These are phyloP conservation scores for Drosophila navojoa DNA, from an alignment of 1,140 invertebrate species.

Conservation along the genomic window DNA sequence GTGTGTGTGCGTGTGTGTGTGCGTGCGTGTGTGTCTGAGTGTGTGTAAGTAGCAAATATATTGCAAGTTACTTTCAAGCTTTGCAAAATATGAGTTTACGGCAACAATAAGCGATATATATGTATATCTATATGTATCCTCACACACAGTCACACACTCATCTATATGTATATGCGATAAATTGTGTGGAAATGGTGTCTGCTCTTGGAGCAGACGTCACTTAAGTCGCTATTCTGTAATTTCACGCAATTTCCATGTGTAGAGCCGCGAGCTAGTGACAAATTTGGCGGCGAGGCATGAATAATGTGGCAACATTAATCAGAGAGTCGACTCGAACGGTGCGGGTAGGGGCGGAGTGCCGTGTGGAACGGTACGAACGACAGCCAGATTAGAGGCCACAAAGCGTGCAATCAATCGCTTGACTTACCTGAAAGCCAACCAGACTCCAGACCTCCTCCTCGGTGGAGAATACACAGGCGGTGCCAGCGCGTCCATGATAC, in stretches of 20 bases:
- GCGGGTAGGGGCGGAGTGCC: not conserved
- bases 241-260: slow-evolving; percentile 34
- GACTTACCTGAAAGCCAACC: slow-evolving; percentile 87
- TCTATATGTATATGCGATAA: not conserved
- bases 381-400: slow-evolving; percentile 37
- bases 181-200: not conserved
- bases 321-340: not conserved
- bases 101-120: slow-evolving; percentile 42
- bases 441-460: slow-evolving; percentile 88
- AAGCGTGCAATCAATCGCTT: slow-evolving; percentile 45
- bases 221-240: slow-evolving; percentile 24
- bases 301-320: slow-evolving; percentile 46
- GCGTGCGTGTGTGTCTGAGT: not conserved
- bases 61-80: slow-evolving; percentile 38
- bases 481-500: slow-evolving; percentile 86
- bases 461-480: slow-evolving; percentile 87
- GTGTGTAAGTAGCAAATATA: slow-evolving; percentile 53
- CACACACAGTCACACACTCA: not conserved
- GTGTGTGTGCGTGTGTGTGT: not conserved
- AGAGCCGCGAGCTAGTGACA: slow-evolving; percentile 28
- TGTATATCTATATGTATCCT: not conserved
- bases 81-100: slow-evolving; percentile 59
- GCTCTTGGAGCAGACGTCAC: slow-evolving; percentile 16
- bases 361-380: not conserved
- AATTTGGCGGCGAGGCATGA: slow-evolving; percentile 39